Conservation (phyloP, 2,113 vertebrate species). For the Pantherophis guttatus region DNA sequence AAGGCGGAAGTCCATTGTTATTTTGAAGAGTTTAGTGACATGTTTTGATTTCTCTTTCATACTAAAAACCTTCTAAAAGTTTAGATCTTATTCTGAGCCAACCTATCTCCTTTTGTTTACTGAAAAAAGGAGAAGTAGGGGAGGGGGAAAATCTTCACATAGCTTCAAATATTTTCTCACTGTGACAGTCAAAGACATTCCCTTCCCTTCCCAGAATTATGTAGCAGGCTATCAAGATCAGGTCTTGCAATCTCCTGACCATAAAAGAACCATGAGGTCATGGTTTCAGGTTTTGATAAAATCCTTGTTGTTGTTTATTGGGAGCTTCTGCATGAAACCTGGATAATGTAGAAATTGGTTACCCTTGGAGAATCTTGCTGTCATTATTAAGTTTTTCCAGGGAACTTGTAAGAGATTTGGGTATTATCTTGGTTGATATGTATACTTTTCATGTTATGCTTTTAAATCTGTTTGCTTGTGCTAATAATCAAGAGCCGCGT, state of each 20-base stretch:
- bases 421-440: not conserved
- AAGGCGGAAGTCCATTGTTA: not conserved
- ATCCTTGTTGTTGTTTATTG: not conserved
- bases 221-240: not conserved
- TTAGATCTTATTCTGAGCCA: not conserved
- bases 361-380: not conserved
- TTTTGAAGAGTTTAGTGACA: not conserved
- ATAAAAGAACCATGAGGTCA: not conserved
- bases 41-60: not conserved
- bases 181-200: not conserved
- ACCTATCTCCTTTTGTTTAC: not conserved
- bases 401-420: not conserved
- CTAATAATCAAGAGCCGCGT: not conserved
- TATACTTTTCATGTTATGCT: not conserved
- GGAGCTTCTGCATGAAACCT: not conserved
- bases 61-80: not conserved
- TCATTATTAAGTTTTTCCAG: not conserved
- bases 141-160: not conserved
- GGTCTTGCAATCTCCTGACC: not conserved
- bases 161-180: not conserved
- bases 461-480: not conserved
- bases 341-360: not conserved
- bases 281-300: not conserved
- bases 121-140: not conserved
- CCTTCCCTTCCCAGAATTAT: not conserved